phyloP scores from a whole-genome alignment of 2,797 vertebrate species.

The Malacoctenus gilli region DNA sequence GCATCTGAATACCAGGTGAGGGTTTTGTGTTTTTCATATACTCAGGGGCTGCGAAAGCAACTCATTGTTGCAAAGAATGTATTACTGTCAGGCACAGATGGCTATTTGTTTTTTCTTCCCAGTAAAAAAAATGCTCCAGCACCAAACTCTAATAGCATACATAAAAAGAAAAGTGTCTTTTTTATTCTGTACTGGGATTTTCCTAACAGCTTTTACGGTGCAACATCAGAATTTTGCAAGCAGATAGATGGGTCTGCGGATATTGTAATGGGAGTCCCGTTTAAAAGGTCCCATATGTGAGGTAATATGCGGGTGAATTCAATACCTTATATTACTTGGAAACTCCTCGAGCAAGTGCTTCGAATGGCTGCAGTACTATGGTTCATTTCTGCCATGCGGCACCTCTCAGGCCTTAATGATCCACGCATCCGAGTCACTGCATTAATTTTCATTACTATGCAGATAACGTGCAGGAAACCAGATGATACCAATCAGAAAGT shows the following conservation, averaged over 20 bases:
- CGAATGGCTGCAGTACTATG: conserved; percentile 18
- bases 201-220: not conserved
- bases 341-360: conserved; percentile 10
- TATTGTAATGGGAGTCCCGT: conserved; percentile 1
- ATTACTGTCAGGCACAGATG: conserved; percentile 11
- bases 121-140: conserved; percentile 17
- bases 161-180: conserved; percentile 1
- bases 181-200: not conserved
- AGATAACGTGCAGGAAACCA: no score
- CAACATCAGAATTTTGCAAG: not conserved
- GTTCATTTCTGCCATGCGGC: conserved; percentile 35
- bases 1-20: conserved; percentile 1
- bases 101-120: conserved; percentile 12
- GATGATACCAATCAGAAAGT: no score
- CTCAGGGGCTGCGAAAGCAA: not conserved
- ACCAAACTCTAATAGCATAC: conserved; percentile 2
- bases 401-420: conserved; percentile 18
- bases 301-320: conserved; percentile 7
- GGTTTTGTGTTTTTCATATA: not conserved
- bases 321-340: conserved; percentile 10
- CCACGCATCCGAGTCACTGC: not conserved
- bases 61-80: conserved; percentile 4
- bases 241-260: conserved; percentile 13
- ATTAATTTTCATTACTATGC: conserved; percentile 9
- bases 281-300: not conserved